These are phyloP conservation scores for Danio kyathit DNA, from an alignment of 2,797 vertebrate genomes.

Conservation along the genomic window DNA sequence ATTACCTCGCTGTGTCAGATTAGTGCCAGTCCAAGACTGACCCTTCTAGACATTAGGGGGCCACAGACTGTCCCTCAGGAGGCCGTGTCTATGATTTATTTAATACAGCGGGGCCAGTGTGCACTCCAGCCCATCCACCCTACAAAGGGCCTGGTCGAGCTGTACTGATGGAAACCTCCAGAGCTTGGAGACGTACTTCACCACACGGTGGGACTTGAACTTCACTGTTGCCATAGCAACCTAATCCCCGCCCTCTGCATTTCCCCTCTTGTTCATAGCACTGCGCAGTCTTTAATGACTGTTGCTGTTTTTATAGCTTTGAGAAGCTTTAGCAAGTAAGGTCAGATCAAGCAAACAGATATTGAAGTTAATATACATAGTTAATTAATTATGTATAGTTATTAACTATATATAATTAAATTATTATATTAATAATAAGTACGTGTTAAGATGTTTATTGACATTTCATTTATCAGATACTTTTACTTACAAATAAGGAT, in stretches of 20 bases:
- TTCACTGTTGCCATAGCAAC: conserved; percentile 73
- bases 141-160: conserved; percentile 53
- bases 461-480: too few species aligned
- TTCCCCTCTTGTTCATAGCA: conserved; percentile 63
- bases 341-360: neutral
- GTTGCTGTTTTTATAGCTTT: conserved; percentile 25
- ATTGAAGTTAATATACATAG: neutral
- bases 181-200: conserved; percentile 31
- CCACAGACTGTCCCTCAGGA: conserved; percentile 53
- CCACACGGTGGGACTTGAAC: conserved; percentile 68
- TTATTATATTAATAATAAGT: too few species aligned
- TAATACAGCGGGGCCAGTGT: conserved; percentile 57
- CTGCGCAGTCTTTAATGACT: conserved; percentile 68
- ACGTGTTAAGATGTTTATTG: too few species aligned
- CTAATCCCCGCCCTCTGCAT: conserved; percentile 25
- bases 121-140: conserved; percentile 29
- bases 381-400: too few species aligned
- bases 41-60: conserved; percentile 53
- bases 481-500: too few species aligned
- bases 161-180: conserved; percentile 33
- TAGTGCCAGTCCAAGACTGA: conserved; percentile 64
- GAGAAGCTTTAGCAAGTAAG: neutral
- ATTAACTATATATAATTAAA: too few species aligned
- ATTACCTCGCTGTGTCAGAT: conserved; percentile 77
- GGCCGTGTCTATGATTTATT: conserved; percentile 64